These are phyloP conservation scores for Polypedilum vanderplanki DNA, from an alignment of 1,140 invertebrate species.

Conservation along the genomic window DNA sequence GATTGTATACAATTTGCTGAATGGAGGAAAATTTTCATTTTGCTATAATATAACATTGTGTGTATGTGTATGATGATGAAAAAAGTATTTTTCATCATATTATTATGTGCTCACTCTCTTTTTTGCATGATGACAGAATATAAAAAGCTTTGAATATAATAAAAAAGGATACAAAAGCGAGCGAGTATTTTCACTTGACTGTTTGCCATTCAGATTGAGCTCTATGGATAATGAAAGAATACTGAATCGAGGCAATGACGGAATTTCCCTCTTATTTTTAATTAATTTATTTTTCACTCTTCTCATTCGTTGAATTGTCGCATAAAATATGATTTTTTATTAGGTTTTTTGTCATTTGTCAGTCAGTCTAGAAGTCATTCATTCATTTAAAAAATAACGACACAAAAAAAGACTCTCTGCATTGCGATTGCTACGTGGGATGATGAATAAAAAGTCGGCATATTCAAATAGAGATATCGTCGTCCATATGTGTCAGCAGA, in stretches of 20 bases:
- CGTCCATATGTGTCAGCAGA: conserved; percentile 23
- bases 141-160: neutral
- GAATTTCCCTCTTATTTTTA: conserved; percentile 25
- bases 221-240: conserved; percentile 8
- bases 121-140: neutral
- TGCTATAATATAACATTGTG: neutral
- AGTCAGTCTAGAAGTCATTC: conserved; percentile 4
- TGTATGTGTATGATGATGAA: neutral
- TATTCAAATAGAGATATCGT: conserved; percentile 6
- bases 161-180: conserved; percentile 24
- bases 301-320: conserved; percentile 16
- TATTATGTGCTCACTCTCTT: neutral
- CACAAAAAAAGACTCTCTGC: conserved; percentile 7
- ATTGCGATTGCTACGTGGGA: neutral
- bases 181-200: conserved; percentile 23
- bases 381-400: neutral
- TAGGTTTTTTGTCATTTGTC: neutral
- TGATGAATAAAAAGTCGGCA: conserved; percentile 26
- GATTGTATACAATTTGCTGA: neutral
- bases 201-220: neutral
- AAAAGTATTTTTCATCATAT: conserved; percentile 9
- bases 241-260: conserved; percentile 6
- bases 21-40: neutral
- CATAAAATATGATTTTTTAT: conserved; percentile 6
- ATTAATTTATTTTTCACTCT: conserved; percentile 27